Conservation (phyloP, 2,888 invertebrate genomes). For the Stenolophus ochropezus region DNA sequence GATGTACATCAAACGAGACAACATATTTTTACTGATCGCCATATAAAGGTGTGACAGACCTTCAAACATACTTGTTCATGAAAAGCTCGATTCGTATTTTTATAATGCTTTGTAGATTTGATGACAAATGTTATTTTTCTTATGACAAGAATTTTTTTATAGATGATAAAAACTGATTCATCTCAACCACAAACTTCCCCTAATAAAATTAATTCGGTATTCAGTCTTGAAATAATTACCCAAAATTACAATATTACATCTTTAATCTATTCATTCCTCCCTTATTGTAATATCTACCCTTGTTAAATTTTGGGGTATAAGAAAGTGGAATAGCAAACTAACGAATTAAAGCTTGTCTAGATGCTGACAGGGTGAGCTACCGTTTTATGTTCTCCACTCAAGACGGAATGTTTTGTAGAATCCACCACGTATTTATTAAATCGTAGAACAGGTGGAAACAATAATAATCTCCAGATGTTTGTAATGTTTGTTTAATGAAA, state of each 20-base stretch:
- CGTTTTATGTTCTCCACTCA: constrained; percentile 9
- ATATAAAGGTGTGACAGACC: too few relatives aligned
- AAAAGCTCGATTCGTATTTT: neutral
- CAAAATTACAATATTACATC: neutral
- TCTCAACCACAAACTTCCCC: neutral
- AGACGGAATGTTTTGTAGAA: constrained; percentile 2
- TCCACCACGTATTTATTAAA: constrained; percentile 16
- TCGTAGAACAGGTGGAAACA: constrained; percentile 24
- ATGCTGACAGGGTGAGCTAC: neutral
- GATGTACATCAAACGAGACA: too few relatives aligned
- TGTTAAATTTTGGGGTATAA: neutral
- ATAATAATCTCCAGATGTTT: constrained; percentile 10
- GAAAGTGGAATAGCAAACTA: neutral
- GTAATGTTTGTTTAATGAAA: constrained; percentile 34
- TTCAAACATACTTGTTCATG: too few relatives aligned
- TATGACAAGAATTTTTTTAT: neutral
- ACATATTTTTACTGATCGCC: too few relatives aligned
- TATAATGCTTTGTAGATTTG: neutral
- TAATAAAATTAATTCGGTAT: neutral
- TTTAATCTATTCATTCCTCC: neutral
- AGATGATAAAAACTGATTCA: neutral
- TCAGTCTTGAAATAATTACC: neutral
- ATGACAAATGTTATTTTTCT: neutral
- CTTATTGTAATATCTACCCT: neutral
- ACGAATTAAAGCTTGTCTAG: neutral